A percentile compares a stretch with the other conserved stretches of the same genome.
Conservation (phyloP, 2,113 vertebrate species). For the Petrocephalus zakoni region DNA sequence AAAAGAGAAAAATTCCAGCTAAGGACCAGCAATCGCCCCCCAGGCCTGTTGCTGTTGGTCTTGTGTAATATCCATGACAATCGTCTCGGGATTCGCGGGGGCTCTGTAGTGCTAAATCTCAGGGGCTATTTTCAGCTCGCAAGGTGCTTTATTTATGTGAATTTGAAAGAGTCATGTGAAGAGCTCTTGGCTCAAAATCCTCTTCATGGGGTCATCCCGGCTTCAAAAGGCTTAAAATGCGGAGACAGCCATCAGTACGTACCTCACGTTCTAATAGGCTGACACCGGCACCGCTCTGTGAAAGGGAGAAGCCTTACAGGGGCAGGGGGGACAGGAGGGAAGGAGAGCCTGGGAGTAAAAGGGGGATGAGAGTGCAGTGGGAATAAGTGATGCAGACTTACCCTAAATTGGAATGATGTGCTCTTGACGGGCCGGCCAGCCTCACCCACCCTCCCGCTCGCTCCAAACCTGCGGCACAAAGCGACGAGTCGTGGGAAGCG, state of each 20-base stretch:
- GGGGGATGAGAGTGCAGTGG: background rate
- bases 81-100: slow-evolving; percentile 85
- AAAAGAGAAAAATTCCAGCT: slow-evolving; percentile 52
- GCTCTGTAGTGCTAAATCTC: slow-evolving; percentile 85
- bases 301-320: slow-evolving; percentile 54
- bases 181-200: slow-evolving; percentile 83
- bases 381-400: slow-evolving; percentile 60
- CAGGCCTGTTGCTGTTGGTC: slow-evolving; percentile 70
- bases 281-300: slow-evolving; percentile 78
- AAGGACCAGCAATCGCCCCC: slow-evolving; percentile 58
- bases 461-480: background rate
- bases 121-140: slow-evolving; percentile 94
- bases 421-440: slow-evolving; percentile 63
- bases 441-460: slow-evolving; percentile 62
- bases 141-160: slow-evolving; percentile 96
- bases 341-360: background rate
- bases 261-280: slow-evolving; percentile 90
- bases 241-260: slow-evolving; percentile 83
- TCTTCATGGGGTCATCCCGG: slow-evolving; percentile 82
- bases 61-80: slow-evolving; percentile 89
- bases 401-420: slow-evolving; percentile 72
- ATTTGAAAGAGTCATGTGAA: slow-evolving; percentile 97
- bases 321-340: background rate
- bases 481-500: slow-evolving; percentile 48
- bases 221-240: slow-evolving; percentile 91